Base-by-base conservation (phyloP, 2,797 vertebrate species). In the Anguilla anguilla region DNA sequence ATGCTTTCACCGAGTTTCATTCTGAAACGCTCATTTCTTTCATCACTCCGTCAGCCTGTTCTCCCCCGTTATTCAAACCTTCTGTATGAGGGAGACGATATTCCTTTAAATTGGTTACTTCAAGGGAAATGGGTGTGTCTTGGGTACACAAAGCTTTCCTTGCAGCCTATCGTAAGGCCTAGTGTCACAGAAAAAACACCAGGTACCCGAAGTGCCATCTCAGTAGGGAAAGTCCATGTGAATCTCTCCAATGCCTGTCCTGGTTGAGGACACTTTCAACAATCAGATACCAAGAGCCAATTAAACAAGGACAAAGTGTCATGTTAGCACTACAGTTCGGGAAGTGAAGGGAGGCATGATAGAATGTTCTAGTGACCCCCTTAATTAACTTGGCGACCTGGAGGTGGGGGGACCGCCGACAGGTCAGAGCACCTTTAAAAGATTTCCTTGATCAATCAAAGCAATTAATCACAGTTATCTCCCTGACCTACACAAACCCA, bases 401-500 rank as follows among this genome's bases (percentile, higher is more conserved):
- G n/a, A n/a, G 67, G 67, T 39, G 17, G 39, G 19, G 11, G 17
- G 15, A 6, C 3, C 19, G 9, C 0, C 0, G 0, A 19, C 5
- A 35, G 25, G 46, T 19, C 7, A 6, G 74, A 79, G 35, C 15
- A 43, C 19, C 6, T 77, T 46, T 46, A 1, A 22, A 79, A 79
- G 39, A 79, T 46, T 22, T 17, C 15, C 1, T 19, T 79, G 74
- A 79, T 79, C 74, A 79, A 79, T 79, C 39, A 22, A 46, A 17
- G 74, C 17, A 79, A 46, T 79, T 43, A 79, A 79, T 79, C 74
- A 79, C 39, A 79, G 46, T 46, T 79, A 46, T n/a, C 72, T 77
- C 31, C 67, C 28, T 19, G 31, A 39, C 10, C 9, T 19, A 28
- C 4, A 28, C 11, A 35, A 43, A 77, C 28, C 72, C 72, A 77